phyloP scores from a whole-genome alignment of 2,797 vertebrate species.

The Hydrophis major region DNA sequence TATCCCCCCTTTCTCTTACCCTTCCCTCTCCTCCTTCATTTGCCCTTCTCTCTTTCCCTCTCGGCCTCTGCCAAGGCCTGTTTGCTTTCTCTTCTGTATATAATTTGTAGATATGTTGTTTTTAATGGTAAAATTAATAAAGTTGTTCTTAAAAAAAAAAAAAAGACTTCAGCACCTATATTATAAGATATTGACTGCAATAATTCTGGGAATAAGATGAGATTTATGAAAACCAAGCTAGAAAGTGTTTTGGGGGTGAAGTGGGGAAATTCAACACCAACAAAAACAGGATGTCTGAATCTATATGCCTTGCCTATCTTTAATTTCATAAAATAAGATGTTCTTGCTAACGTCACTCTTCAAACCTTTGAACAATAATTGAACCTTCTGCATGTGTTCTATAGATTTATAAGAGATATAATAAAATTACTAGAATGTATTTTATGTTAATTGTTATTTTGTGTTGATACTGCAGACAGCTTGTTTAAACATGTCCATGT shows the following conservation, averaged over 20 bases:
- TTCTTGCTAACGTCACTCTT: background rate
- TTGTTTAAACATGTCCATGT: slow-evolving; percentile 7
- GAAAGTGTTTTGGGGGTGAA: background rate
- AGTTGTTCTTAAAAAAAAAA: too few relatives aligned
- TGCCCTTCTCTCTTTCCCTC: too few relatives aligned
- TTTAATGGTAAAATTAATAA: too few relatives aligned
- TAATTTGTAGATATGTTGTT: too few relatives aligned
- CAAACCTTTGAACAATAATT: background rate
- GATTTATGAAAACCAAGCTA: background rate
- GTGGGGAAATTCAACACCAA: background rate
- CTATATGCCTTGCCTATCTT: background rate
- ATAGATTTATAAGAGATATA: background rate
- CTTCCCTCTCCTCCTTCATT: too few relatives aligned
- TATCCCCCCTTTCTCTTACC: too few relatives aligned
- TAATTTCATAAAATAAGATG: background rate
- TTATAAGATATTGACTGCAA: background rate
- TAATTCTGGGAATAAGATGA: background rate
- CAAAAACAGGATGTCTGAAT: background rate
- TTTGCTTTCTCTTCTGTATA: too few relatives aligned
- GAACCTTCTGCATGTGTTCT: background rate
- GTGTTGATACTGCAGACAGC: background rate
- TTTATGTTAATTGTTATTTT: slow-evolving; percentile 18
- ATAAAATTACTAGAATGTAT: background rate
- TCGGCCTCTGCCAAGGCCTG: too few relatives aligned
- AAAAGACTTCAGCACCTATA: background rate